Conservation (phyloP, 37 sponge, comb jelly and placozoan species). For the Oscarella lobularis region DNA sequence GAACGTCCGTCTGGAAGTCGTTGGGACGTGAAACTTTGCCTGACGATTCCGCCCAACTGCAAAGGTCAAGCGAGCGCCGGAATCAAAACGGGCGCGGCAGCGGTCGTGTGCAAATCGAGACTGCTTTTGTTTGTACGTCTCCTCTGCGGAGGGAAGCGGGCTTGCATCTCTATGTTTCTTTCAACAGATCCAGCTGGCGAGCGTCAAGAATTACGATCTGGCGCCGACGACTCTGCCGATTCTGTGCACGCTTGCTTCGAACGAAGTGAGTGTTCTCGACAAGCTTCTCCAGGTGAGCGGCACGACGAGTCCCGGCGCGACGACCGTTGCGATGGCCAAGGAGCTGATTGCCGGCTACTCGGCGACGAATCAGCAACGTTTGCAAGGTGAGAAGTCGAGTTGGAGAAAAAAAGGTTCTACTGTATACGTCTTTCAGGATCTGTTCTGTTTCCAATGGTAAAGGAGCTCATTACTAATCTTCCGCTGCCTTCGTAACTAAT, state of each 20-base stretch:
- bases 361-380: neutral
- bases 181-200: neutral
- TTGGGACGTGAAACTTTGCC: constrained; percentile 35
- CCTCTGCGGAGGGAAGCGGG: neutral
- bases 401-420: neutral
- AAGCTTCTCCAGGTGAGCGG: too few species aligned
- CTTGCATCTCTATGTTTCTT: neutral
- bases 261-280: too few species aligned
- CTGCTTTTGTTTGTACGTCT: neutral
- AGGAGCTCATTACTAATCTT: too few species aligned
- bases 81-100: neutral
- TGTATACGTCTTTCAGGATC: neutral
- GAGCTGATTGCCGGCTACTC: too few species aligned
- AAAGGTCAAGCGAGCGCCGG: neutral
- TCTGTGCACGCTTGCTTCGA: too few species aligned
- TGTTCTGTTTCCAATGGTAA: too few species aligned
- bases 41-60: constrained; percentile 29
- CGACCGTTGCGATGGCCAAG: too few species aligned
- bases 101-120: neutral
- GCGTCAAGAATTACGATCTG: neutral
- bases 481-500: too few species aligned
- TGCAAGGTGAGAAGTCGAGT: neutral
- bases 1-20: neutral
- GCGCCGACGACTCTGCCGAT: neutral
- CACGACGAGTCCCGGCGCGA: too few species aligned